Percentiles rank a stretch among this genome's conserved stretches.
Evolutionary conservation across 2,888 invertebrate genomes (phyloP).

Genomic region (Hirtodrosophila alboralis): DNA sequence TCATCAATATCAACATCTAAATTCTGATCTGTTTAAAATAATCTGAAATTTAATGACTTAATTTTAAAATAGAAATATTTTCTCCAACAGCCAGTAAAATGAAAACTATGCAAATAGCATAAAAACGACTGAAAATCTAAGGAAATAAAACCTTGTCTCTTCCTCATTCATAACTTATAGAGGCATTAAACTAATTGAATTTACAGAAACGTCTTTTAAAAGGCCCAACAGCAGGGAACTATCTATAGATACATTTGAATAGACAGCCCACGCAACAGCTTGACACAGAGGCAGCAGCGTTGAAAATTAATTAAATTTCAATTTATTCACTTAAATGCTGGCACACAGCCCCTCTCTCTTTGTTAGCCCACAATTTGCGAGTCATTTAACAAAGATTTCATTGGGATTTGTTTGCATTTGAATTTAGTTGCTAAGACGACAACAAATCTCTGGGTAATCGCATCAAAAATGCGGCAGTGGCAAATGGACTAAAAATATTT

Average conservation of each 20-base stretch:
- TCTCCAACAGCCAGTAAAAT: no score
- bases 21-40: no score
- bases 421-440: conserved; percentile 58
- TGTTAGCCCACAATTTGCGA: not conserved
- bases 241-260: conserved; percentile 1
- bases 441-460: conserved; percentile 66
- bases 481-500: conserved; percentile 32
- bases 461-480: conserved; percentile 60
- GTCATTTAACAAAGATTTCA: conserved; percentile 23
- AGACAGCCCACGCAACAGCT: conserved; percentile 32
- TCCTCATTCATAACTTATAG: conserved; percentile 22
- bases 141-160: no score
- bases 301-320: conserved; percentile 50
- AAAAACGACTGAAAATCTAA: no score
- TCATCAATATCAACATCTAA: no score
- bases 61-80: no score
- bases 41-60: no score
- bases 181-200: conserved; percentile 39
- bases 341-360: not conserved
- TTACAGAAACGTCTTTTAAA: conserved; percentile 14
- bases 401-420: conserved; percentile 46
- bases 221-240: conserved; percentile 3
- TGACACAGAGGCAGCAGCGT: conserved; percentile 8
- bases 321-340: conserved; percentile 36
- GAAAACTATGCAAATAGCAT: no score